Percentiles rank a stretch among this genome's conserved stretches.
Evolutionary conservation across 2,888 invertebrate species (phyloP).

Genomic region (Dugesia japonica): DNA sequence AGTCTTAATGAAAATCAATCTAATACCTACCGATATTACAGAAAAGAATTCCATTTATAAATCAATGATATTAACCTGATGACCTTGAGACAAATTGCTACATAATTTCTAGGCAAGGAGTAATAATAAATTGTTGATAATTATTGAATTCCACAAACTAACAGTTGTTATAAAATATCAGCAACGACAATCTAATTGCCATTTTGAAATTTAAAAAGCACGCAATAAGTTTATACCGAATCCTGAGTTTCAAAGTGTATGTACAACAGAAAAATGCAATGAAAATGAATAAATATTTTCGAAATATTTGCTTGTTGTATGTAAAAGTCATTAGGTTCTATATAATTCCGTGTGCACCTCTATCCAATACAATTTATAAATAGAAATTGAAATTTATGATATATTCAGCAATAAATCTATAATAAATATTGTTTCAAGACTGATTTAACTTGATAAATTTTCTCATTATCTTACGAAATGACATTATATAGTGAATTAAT

Average conservation of each 20-base stretch:
- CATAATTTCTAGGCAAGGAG: background rate
- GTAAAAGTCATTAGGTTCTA: background rate
- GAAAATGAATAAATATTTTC: background rate
- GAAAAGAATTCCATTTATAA: no score
- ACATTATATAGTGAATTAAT: no score
- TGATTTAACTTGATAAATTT: no score
- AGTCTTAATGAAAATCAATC: no score
- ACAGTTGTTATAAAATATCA: background rate
- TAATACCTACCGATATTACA: no score
- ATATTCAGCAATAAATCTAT: no score
- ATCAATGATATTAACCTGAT: background rate
- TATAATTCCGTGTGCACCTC: background rate
- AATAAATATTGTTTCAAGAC: no score
- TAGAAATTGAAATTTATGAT: no score
- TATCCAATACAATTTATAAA: no score
- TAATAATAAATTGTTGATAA: slow-evolving; percentile 6
- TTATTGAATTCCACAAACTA: slow-evolving; percentile 20
- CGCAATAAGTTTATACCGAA: background rate
- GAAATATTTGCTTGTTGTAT: background rate
- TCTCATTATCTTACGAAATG: no score
- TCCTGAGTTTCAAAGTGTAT: background rate
- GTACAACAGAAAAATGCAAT: background rate
- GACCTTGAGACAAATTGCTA: background rate
- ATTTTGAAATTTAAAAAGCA: slow-evolving; percentile 1
- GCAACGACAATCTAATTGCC: background rate